These are phyloP conservation scores for Mimas tiliae DNA, from an alignment of 2,888 invertebrate genomes.

Conservation along the genomic window DNA sequence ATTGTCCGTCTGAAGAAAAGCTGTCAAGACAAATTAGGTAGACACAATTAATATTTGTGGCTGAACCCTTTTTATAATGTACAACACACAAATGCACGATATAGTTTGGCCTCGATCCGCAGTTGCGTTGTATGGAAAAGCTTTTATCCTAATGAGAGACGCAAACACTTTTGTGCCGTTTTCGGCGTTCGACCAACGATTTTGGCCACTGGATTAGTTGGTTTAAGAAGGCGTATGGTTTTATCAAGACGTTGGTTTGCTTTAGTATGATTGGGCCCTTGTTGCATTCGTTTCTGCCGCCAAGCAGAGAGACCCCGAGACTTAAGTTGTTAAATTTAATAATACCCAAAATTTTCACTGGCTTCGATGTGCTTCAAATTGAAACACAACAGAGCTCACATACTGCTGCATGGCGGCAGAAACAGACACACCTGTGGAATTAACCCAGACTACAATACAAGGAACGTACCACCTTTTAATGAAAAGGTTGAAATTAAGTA, in stretches of 20 bases:
- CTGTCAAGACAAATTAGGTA: background rate
- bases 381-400: too few relatives aligned
- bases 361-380: too few relatives aligned
- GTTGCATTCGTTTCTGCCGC: background rate
- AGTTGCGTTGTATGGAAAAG: constrained; percentile 29
- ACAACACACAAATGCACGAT: constrained; percentile 12
- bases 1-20: background rate
- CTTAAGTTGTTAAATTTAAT: too few relatives aligned
- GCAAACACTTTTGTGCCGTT: constrained; percentile 34
- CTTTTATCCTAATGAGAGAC: constrained; percentile 35
- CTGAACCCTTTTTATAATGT: constrained; percentile 17
- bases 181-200: constrained; percentile 18
- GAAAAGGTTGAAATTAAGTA: too few relatives aligned
- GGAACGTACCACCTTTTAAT: too few relatives aligned
- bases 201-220: constrained; percentile 2
- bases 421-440: too few relatives aligned
- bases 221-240: background rate
- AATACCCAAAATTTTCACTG: too few relatives aligned
- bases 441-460: too few relatives aligned
- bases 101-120: constrained; percentile 19
- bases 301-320: too few relatives aligned
- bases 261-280: background rate
- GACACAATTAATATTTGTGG: constrained; percentile 20
- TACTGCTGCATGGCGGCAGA: too few relatives aligned
- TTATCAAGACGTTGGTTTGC: background rate